Evolutionary conservation across 2,797 vertebrate species (phyloP), one percentile per base, ranked within the genome.

Genomic region (Hypotaenidia philippensis): DNA sequence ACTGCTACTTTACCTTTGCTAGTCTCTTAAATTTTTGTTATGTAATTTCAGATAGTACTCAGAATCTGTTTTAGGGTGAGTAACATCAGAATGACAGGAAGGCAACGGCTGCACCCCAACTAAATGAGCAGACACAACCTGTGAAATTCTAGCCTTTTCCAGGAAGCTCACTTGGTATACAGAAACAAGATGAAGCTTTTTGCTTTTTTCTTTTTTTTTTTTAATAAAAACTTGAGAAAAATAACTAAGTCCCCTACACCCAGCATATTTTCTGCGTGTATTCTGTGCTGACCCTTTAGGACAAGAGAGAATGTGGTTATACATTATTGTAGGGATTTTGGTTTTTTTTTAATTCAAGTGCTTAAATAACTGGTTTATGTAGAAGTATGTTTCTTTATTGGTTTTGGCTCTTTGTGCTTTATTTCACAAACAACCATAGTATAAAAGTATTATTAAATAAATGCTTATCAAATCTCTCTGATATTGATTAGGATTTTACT

Each of bases 311-410:
- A 78, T 15, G 5, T 41, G 16, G 26, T 34, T 69, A 50, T 45
- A 13, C 10, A 11, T 10, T 74, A 32, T 13, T 53, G 13, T 7
- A 0, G 1, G 18, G 57, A 21, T 40, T 82, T 44, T 32, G 0
- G 1, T 18, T 52, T 18, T 31, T 31, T 82, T 41, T 38, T 4
- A 53, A 89, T 61, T 77, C 36, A 72, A 27, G 31, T 49, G 29
- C 40, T 75, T 40, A 64, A 68, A 41, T n/a, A 78, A 55, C 20
- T 41, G 22, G 13, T 38, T 68, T n/a, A 29, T 23, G 49, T 32
- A 57, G 41, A 60, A 72, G 27, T 32, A 32, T 31, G 11, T 19
- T 84, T 70, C 40, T 19, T 40, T 70, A 18, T 27, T 80, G 26
- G 0, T 19, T 80, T 65, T n/a, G 11, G n/a, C 17, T 63, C 36